Evolutionary conservation across 2,113 vertebrate genomes (phyloP).

Genomic region (Mystacornis crossleyi): DNA sequence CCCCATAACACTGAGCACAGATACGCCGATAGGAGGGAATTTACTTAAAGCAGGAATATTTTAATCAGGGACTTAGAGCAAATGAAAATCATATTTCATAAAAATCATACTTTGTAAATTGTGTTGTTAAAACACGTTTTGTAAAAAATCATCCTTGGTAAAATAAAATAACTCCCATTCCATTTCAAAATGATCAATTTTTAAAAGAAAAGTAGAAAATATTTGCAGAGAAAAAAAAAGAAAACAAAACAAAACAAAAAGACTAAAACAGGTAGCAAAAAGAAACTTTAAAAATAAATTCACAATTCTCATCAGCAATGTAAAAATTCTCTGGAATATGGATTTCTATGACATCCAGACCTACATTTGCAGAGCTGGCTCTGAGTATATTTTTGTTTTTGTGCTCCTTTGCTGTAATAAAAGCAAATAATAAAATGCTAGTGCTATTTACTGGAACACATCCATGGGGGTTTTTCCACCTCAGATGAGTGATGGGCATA

Average conservation of each 20-base stretch:
- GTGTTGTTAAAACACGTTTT: not conserved
- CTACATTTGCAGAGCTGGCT: not conserved
- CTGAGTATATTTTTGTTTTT: not conserved
- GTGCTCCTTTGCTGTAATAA: conserved; percentile 1
- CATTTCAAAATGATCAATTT: not conserved
- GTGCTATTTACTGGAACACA: not conserved
- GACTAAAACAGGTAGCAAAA: not conserved
- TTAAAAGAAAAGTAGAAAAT: conserved; percentile 2
- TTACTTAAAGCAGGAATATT: not conserved
- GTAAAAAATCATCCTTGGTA: not conserved
- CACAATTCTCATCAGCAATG: conserved; percentile 7
- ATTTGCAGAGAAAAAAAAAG: not conserved
- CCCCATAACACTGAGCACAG: not conserved
- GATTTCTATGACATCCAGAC: conserved; percentile 3
- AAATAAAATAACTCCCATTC: conserved; percentile 20
- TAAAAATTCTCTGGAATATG: conserved; percentile 29
- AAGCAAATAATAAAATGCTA: conserved; percentile 42
- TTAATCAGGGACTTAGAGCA: not conserved
- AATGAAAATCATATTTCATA: conserved; percentile 10
- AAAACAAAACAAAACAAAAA: not conserved
- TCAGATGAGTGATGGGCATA: conserved; percentile 21
- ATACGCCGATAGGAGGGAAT: not conserved
- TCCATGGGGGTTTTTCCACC: conserved; percentile 6
- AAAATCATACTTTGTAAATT: not conserved
- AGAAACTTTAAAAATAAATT: conserved; percentile 55